Base-by-base conservation (phyloP, 2,113 vertebrate genomes). In the Orycteropus afer region DNA sequence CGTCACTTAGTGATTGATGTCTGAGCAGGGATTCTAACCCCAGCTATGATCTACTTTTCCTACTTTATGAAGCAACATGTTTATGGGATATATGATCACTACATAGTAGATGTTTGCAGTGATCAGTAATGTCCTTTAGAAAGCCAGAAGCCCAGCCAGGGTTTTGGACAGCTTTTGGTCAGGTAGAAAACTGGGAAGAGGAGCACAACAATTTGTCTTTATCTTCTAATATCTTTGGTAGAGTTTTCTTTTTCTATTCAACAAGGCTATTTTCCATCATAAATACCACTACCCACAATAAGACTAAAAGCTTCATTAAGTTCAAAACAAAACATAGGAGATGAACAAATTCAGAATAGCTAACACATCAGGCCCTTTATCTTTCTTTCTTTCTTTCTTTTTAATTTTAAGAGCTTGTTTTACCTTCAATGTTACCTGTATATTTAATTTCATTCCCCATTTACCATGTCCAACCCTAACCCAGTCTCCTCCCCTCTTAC, bases 281-380 rank as follows among this genome's bases (percentile, higher is more conserved):
- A 76, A 90, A 80, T 90, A 51, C 29, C 80, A 63, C 29, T 85
- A 78, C 76, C 92, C 12, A 86, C 37, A 76, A 69, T 74, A 92
- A 88, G 42, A 86, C 42, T 94, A 73, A 97, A 93, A 91, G 65
- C 40, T 95, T 96, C 51, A 92, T 95, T 89, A 94, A 89, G 40
- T 37, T 94, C 53, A 55, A 55, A 55, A 55, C 53, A 82, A 55
- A 49, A 71, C 40, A 53, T 53, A 78, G 65, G 53, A 94, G 32
- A 74, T 77, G 65, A 69, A 69, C 20, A 37, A 83, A 84, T 93
- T 55, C 78, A 95, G 84, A 88, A 88, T 86, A 95, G 51, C 81
- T 90, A 85, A 86, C 76, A 32, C 57, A 67, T 82, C 37, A 61
- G 86, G 61, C 27, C 18, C 61, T n/a, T n/a, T n/a, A n/a, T n/a